A percentile compares a stretch with the other conserved stretches of the same genome.
These are phyloP conservation scores for Hydractinia echinata DNA, from an alignment of 30 jellyfish, hydroid and myxozoan species.

Conservation along the genomic window DNA sequence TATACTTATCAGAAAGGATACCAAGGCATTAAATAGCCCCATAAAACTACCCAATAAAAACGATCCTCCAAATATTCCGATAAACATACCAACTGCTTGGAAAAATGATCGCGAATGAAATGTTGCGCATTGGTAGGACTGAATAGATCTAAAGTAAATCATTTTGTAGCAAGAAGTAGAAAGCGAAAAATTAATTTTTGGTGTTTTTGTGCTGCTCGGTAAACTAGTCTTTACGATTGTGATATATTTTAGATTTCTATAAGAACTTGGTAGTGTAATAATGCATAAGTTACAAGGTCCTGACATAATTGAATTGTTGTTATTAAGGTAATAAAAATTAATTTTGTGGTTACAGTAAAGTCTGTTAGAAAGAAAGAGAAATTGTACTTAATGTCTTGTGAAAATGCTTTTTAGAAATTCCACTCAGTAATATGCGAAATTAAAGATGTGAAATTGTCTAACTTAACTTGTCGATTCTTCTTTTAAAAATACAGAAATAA, in stretches of 20 bases:
- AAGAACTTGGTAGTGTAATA: neutral
- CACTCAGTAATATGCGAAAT: too few species aligned
- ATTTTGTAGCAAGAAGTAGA: neutral
- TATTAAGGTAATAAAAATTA: too few species aligned
- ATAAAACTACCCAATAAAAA: constrained; percentile 69
- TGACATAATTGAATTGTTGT: too few species aligned
- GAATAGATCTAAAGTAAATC: constrained; percentile 53
- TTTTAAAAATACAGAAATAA: too few species aligned
- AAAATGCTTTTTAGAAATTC: too few species aligned
- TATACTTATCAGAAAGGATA: constrained; percentile 48
- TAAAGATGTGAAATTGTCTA: too few species aligned
- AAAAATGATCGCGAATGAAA: constrained; percentile 64
- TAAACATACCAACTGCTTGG: constrained; percentile 80
- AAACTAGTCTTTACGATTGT: neutral
- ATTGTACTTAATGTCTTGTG: too few species aligned
- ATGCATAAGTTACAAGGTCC: neutral
- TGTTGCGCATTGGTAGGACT: constrained; percentile 62
- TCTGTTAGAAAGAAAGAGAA: too few species aligned
- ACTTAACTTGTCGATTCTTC: too few species aligned
- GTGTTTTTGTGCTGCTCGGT: too few species aligned
- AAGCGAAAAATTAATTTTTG: neutral
- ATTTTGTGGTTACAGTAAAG: too few species aligned
- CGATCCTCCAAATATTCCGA: constrained; percentile 93
- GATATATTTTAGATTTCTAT: neutral
- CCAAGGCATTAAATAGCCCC: constrained; percentile 94